Evolutionary conservation across 2,797 vertebrate genomes (phyloP).

Genomic region (Xiphorhynchus erythropygius): DNA sequence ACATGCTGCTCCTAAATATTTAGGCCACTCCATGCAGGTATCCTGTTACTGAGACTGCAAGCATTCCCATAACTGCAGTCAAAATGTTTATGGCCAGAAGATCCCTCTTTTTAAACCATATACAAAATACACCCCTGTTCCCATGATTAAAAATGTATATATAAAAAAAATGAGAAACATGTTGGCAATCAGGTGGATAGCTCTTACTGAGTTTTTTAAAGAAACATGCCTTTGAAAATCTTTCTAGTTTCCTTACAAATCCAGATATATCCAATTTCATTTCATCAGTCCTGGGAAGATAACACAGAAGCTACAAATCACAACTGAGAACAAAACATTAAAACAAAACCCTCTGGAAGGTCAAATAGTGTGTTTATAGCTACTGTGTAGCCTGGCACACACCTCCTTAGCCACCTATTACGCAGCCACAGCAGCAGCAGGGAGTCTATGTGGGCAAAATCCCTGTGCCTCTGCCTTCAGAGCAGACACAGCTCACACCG

Average conservation of each 20-base stretch:
- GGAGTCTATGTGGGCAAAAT: fast-evolving
- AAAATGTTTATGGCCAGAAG: not conserved
- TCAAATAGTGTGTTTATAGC: not conserved
- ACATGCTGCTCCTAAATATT: not conserved
- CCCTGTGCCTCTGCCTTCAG: fast-evolving
- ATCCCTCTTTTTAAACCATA: not conserved
- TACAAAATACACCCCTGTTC: not conserved
- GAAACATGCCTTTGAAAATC: not conserved
- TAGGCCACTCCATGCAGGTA: not conserved
- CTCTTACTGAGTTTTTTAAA: not conserved
- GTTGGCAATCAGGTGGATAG: not conserved
- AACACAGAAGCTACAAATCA: not conserved
- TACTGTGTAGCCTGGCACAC: not conserved
- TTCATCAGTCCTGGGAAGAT: not conserved
- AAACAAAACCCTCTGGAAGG: not conserved
- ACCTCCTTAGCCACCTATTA: not conserved
- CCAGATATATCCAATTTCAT: not conserved
- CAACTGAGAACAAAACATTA: fast-evolving
- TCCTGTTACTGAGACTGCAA: not conserved
- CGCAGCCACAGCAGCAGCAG: fast-evolving
- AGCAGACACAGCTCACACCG: not conserved
- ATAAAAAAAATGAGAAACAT: not conserved
- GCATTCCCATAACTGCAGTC: not conserved
- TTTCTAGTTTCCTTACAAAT: not conserved
- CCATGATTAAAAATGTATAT: not conserved